Evolutionary conservation across 2,797 vertebrate species (phyloP), one percentile per base, ranked within the genome.

Genomic region (Eurystomus glaucurus): DNA sequence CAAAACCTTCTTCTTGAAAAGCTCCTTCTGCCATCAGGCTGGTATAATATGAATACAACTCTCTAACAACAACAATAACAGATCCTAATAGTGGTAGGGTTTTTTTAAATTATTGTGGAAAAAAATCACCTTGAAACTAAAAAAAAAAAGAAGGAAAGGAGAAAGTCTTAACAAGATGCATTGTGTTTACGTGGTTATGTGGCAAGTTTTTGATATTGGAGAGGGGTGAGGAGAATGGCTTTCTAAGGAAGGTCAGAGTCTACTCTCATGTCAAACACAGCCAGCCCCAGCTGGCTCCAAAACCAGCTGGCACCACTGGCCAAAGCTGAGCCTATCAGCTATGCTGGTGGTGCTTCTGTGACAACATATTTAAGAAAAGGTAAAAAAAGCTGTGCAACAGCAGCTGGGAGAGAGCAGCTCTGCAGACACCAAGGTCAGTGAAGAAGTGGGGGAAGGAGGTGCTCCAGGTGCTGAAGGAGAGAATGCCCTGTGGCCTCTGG

Each of bases 401-500:
- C 41, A 41, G 10, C 29, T 41, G 19, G 8, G 10, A 65, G 28
- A 55, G 3, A 57, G 9, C 7, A 75, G 5, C 25, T 6, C 8
- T 57, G 16, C 11, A 48, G 41, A 58, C 25, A 13, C 18, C 12
- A 18, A 35, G 8, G 31, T 35, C 31, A 29, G 8, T 31, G 45
- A 29, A 50, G 35, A 16, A 43, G 41, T 12, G 16, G 10, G 29
- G 10, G 25, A 10, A 58, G 10, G 25, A 41, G 25, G 5, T 25
- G 29, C 7, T n/a, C 14, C 16, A 37, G 13, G 13, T 2, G 1
- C 23, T 0, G 0, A 3, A 85, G 41, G 7, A 33, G 41, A 55
- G 5, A 23, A 28, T 52, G 2, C 19, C 18, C 9, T 52, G 26
- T 26, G 68, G 9, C 8, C 21, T 5, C 0, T 41, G 17, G 17